Evolutionary conservation across 2,113 vertebrate species (phyloP).

Genomic region (Silurus asotus): DNA sequence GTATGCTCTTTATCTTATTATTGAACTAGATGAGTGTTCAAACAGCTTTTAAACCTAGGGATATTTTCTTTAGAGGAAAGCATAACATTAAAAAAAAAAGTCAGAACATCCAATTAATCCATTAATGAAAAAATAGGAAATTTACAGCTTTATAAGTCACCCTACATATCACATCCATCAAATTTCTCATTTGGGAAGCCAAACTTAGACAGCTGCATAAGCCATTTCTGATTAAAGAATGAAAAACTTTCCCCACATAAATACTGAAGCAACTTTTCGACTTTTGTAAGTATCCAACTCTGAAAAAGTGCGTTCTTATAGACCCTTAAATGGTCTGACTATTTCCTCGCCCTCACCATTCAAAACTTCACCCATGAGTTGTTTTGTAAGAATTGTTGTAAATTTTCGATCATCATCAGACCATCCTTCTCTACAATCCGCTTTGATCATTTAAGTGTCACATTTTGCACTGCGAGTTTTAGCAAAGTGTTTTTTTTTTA

Average conservation of each 20-base stretch:
- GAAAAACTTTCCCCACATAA: background rate
- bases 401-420: conserved; percentile 1
- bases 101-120: background rate
- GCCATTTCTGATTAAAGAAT: background rate
- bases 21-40: background rate
- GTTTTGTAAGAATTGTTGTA: background rate
- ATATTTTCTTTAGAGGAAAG: background rate
- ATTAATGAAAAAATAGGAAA: background rate
- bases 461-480: background rate
- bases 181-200: background rate
- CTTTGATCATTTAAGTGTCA: conserved; percentile 13
- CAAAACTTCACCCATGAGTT: background rate
- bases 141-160: background rate
- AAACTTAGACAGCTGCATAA: background rate
- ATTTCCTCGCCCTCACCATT: background rate
- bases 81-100: background rate
- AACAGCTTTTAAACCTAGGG: background rate
- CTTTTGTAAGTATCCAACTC: background rate
- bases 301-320: background rate
- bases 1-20: no score
- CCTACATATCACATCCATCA: background rate
- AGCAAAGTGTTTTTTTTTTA: background rate
- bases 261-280: background rate
- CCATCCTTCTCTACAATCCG: background rate
- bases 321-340: background rate